Conservation (phyloP, 2,888 invertebrate genomes). For the Spilosoma lubricipeda region DNA sequence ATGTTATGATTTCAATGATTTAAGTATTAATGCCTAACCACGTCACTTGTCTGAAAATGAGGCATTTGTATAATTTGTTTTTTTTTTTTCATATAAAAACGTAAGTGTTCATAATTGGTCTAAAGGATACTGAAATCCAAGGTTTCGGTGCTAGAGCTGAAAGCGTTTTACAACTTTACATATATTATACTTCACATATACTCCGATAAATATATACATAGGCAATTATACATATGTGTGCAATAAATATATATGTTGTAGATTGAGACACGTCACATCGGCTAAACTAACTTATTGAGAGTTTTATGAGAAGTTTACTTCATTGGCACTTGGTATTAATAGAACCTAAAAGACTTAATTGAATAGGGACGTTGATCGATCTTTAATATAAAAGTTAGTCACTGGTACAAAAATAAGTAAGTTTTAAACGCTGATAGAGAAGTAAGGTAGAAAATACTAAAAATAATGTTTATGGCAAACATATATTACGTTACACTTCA, state of each 20-base stretch:
- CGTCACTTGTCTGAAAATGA: conserved; percentile 20
- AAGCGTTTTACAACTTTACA: conserved; percentile 61
- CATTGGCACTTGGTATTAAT: not conserved
- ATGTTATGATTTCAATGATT: not conserved
- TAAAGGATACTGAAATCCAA: conserved; percentile 71
- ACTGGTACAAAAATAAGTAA: no score
- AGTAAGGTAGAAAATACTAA: no score
- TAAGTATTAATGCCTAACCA: not conserved
- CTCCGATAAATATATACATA: conserved; percentile 46
- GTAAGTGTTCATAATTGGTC: conserved; percentile 81
- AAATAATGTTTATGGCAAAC: no score
- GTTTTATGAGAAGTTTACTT: not conserved
- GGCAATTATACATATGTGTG: conserved; percentile 47
- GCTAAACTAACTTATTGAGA: not conserved
- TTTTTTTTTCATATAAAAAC: conserved; percentile 59
- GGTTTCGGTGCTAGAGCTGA: conserved; percentile 76
- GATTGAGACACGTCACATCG: conserved; percentile 20
- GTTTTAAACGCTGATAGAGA: no score
- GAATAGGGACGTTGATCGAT: not conserved
- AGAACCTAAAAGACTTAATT: not conserved
- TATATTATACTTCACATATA: conserved; percentile 50
- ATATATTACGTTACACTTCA: not conserved
- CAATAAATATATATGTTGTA: conserved; percentile 40
- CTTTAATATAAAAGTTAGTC: not conserved
- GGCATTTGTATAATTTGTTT: conserved; percentile 33